A percentile compares a stretch with the other conserved stretches of the same genome.
These are phyloP conservation scores for Engraulis encrasicolus DNA, from an alignment of 2,113 vertebrate species.

Conservation along the genomic window DNA sequence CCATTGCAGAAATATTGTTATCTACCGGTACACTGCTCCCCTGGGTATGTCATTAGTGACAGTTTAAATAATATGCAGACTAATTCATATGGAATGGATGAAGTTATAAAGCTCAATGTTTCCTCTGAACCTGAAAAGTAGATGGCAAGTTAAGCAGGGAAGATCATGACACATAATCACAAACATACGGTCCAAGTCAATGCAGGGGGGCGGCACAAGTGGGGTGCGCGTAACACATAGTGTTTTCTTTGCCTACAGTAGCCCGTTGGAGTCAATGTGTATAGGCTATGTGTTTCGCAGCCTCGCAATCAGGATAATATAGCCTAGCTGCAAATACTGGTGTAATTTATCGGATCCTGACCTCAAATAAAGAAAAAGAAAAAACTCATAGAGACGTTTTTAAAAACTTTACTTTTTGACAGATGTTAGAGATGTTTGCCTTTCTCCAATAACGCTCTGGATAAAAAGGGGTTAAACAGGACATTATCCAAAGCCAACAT, in stretches of 20 bases:
- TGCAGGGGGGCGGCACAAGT: slow-evolving; percentile 52
- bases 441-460: neutral
- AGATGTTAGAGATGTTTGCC: neutral
- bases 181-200: slow-evolving; percentile 63
- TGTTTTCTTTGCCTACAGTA: slow-evolving; percentile 76
- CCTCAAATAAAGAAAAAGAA: slow-evolving; percentile 47
- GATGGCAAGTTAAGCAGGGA: slow-evolving; percentile 59
- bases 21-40: slow-evolving; percentile 48
- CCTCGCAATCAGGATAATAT: slow-evolving; percentile 61
- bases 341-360: slow-evolving; percentile 64
- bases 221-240: slow-evolving; percentile 63
- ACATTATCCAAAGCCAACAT: no score
- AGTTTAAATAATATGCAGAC: slow-evolving; percentile 61
- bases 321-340: slow-evolving; percentile 72
- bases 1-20: slow-evolving; percentile 35
- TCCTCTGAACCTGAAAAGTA: slow-evolving; percentile 62
- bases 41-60: slow-evolving; percentile 59
- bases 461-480: neutral
- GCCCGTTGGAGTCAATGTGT: slow-evolving; percentile 68
- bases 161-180: slow-evolving; percentile 73
- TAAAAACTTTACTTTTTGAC: no score
- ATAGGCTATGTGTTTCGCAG: slow-evolving; percentile 70
- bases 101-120: slow-evolving; percentile 34
- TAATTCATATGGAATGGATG: slow-evolving; percentile 63
- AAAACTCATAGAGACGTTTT: neutral